Evolutionary conservation across 2,797 vertebrate genomes (phyloP).

Genomic region (Australoheros facetus): DNA sequence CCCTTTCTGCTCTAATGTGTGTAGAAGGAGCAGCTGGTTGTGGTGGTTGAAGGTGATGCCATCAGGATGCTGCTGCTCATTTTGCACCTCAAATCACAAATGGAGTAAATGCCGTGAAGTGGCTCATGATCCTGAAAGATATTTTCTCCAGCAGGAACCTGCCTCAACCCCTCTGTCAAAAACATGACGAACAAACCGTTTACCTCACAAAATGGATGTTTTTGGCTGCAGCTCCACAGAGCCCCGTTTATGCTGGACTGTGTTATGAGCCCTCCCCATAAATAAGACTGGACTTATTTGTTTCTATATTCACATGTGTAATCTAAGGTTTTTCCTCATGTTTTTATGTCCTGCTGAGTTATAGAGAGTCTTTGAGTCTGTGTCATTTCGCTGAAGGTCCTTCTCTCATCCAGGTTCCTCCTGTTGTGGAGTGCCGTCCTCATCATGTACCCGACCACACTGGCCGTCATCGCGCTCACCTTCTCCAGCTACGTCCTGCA

Average conservation of each 20-base stretch:
- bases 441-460: constrained; percentile 97
- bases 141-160: background rate
- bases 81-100: background rate
- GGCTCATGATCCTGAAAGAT: background rate
- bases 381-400: background rate
- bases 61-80: background rate
- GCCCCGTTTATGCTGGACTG: background rate
- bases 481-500: constrained; percentile 98
- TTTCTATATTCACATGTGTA: accelerated
- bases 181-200: accelerated
- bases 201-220: background rate
- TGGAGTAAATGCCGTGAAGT: background rate
- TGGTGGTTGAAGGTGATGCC: background rate
- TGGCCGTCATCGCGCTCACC: constrained; percentile 95
- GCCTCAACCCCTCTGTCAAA: background rate
- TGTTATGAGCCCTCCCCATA: accelerated
- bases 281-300: background rate
- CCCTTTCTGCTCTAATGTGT: background rate
- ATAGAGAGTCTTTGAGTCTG: background rate
- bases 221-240: background rate
- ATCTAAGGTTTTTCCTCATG: background rate
- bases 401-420: constrained; percentile 84
- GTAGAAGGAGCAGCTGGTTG: background rate
- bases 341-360: background rate
- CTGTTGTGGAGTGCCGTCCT: constrained; percentile 95